phyloP scores from a whole-genome alignment of 2,797 vertebrate species.

The Adelosebastes latens region DNA sequence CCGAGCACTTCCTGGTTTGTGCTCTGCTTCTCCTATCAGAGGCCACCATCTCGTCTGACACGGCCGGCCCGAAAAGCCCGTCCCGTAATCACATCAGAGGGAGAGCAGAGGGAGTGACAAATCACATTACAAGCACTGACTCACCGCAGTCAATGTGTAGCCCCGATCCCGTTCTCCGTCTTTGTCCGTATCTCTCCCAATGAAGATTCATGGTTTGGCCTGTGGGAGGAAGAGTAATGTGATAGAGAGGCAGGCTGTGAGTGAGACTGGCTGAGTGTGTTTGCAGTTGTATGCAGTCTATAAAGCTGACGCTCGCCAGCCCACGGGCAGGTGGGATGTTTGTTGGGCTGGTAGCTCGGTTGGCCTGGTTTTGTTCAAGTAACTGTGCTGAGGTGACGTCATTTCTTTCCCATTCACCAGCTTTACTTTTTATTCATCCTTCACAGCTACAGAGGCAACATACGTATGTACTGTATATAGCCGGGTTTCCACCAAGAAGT shows the following conservation, averaged over 20 bases:
- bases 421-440: not conserved
- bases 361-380: not conserved
- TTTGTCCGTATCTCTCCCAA: conserved; percentile 58
- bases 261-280: conserved; percentile 33
- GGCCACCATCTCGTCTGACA: conserved; percentile 67
- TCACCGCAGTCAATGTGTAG: conserved; percentile 66
- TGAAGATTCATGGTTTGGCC: conserved; percentile 74
- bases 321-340: not conserved
- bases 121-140: conserved; percentile 77
- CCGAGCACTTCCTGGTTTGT: conserved; percentile 69
- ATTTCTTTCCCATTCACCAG: not conserved
- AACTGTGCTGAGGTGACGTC: not conserved
- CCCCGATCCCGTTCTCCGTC: conserved; percentile 49
- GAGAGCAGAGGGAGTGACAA: conserved; percentile 71
- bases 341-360: not conserved
- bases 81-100: conserved; percentile 76
- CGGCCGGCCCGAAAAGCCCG: conserved; percentile 32
- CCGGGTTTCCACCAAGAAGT: too few relatives aligned
- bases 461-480: too few relatives aligned
- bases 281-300: conserved; percentile 8
- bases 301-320: conserved; percentile 14
- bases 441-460: not conserved
- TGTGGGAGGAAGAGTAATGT: conserved; percentile 67
- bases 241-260: conserved; percentile 47
- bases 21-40: conserved; percentile 55